Evolutionary conservation across 2,797 vertebrate species (phyloP).

Genomic region (Eutrigla gurnardus): DNA sequence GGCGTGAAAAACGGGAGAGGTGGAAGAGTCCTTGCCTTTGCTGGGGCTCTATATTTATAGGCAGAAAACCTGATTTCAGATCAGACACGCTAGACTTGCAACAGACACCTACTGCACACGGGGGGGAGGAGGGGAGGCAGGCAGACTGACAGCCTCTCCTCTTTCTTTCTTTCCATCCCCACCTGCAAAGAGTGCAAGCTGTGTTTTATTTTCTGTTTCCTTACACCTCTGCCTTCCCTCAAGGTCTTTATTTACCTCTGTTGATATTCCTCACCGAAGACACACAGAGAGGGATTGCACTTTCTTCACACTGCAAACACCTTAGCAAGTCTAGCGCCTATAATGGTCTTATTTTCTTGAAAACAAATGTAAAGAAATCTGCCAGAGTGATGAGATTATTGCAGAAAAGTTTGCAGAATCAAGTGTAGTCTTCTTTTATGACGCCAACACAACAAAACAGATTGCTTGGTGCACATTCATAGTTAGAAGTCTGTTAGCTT

Average conservation of each 20-base stretch:
- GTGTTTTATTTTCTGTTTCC: slow-evolving; percentile 29
- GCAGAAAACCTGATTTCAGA: slow-evolving; percentile 71
- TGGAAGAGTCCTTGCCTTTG: slow-evolving; percentile 45
- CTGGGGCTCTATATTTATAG: slow-evolving; percentile 61
- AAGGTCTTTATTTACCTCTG: slow-evolving; percentile 17
- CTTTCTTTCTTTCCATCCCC: background rate
- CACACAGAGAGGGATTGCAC: background rate
- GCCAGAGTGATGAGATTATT: background rate
- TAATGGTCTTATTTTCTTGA: background rate
- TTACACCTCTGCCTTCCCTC: slow-evolving; percentile 8
- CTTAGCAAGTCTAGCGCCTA: background rate
- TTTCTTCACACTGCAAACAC: background rate
- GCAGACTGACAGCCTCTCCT: slow-evolving; percentile 25
- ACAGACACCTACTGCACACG: slow-evolving; percentile 56
- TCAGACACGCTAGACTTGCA: slow-evolving; percentile 67
- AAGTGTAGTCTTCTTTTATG: background rate
- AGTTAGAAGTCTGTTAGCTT: background rate
- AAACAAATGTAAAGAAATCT: background rate
- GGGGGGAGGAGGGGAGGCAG: slow-evolving; percentile 12
- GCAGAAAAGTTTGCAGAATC: background rate
- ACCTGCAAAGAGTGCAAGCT: slow-evolving; percentile 23
- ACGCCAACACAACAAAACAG: background rate
- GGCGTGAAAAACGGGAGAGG: slow-evolving; percentile 41
- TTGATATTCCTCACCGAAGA: slow-evolving; percentile 21
- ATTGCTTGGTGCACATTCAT: background rate